Conservation (phyloP, 2,888 invertebrate species). For the Synergus japonicus region DNA sequence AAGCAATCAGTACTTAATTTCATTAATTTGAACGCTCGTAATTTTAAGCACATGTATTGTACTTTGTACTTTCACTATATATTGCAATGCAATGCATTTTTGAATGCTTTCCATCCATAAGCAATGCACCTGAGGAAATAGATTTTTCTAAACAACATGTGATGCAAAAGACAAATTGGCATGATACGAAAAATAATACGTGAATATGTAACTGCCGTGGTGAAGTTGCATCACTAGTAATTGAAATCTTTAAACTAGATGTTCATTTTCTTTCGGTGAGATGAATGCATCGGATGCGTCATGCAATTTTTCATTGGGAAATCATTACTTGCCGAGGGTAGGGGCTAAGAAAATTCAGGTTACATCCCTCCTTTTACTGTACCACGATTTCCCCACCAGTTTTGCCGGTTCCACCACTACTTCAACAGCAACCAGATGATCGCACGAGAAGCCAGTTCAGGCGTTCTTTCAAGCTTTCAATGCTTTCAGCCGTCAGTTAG, state of each 20-base stretch:
- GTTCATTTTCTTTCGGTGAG: not conserved
- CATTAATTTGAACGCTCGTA: too few relatives aligned
- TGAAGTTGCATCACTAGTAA: not conserved
- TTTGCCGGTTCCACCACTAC: constrained; percentile 34
- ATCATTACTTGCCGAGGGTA: not conserved
- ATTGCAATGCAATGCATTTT: not conserved
- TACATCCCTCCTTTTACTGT: constrained; percentile 15
- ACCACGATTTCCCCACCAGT: constrained; percentile 20
- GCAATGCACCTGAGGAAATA: not conserved
- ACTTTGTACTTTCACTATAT: not conserved
- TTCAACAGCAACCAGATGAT: constrained; percentile 69
- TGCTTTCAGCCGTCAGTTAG: constrained; percentile 72
- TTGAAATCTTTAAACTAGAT: not conserved
- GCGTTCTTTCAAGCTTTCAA: constrained; percentile 28
- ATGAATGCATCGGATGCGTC: not conserved
- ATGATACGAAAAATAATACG: not conserved
- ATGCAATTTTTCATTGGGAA: not conserved
- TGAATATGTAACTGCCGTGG: not conserved
- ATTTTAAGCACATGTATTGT: not conserved
- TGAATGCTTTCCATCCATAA: not conserved
- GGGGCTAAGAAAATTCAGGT: constrained; percentile 10
- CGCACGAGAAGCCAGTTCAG: constrained; percentile 60
- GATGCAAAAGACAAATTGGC: constrained; percentile 1
- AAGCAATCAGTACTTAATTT: too few relatives aligned
- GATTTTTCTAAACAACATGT: not conserved